Percentiles rank a stretch among this genome's conserved stretches.
These are phyloP conservation scores for Patiria pectinifera DNA, from an alignment of 53 echinoderm and acorn worm genomes.

Conservation along the genomic window DNA sequence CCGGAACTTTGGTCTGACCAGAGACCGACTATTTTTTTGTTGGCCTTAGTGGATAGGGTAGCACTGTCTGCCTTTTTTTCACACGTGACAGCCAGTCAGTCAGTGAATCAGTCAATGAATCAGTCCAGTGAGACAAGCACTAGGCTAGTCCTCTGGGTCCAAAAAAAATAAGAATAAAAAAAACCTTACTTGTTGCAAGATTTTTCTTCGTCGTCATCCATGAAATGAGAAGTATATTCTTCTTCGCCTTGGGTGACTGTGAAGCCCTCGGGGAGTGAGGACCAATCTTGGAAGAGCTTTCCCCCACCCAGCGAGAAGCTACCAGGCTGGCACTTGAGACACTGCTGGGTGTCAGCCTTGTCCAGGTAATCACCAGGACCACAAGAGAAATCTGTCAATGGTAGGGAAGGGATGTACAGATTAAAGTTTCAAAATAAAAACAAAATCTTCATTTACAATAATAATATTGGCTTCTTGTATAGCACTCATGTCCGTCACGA, in stretches of 20 bases:
- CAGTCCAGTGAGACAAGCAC: not conserved
- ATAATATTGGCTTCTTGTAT: too few species aligned
- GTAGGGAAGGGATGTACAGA: not conserved
- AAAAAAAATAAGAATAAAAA: not conserved
- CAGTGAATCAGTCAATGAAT: not conserved
- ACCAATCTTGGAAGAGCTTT: constrained; percentile 79
- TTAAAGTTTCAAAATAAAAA: too few species aligned
- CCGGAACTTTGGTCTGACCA: too few species aligned
- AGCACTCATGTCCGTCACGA: too few species aligned
- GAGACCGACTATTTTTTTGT: too few species aligned
- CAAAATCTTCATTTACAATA: too few species aligned
- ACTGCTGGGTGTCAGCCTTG: constrained; percentile 68
- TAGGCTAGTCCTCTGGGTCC: not conserved
- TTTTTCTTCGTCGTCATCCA: constrained; percentile 17
- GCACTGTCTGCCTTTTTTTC: too few species aligned
- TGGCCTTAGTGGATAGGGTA: too few species aligned
- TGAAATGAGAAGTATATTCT: not conserved
- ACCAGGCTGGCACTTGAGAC: constrained; percentile 75
- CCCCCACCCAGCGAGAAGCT: constrained; percentile 93
- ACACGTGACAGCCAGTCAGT: too few species aligned
- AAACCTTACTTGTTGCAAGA: constrained; percentile 11
- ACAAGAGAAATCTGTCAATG: constrained; percentile 80
- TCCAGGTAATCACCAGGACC: constrained; percentile 86
- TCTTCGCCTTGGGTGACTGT: not conserved
- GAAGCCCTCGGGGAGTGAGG: constrained; percentile 81